Evolutionary conservation across 2,888 invertebrate genomes (phyloP).

Genomic region (Leptinotarsa peninsularis): DNA sequence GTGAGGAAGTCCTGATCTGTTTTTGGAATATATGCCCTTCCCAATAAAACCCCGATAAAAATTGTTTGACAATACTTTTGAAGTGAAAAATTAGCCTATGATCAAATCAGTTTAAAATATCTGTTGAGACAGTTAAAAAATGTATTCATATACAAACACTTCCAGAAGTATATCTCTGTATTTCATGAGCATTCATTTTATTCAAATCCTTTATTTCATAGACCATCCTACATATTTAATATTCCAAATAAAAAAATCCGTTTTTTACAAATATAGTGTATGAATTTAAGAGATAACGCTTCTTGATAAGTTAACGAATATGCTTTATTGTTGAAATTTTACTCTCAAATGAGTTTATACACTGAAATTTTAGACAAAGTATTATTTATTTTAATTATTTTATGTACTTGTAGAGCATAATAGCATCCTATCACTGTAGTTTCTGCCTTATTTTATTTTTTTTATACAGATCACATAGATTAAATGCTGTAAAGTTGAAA

Average conservation of each 20-base stretch:
- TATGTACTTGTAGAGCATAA: constrained; percentile 24
- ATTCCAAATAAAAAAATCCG: not conserved
- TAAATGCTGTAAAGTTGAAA: constrained; percentile 42
- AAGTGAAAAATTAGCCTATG: not conserved
- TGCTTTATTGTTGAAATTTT: not conserved
- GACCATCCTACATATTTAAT: not conserved
- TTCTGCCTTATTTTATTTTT: constrained; percentile 40
- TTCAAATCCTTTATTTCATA: not conserved
- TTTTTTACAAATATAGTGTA: not conserved
- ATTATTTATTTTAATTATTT: constrained; percentile 44
- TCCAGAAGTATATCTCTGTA: constrained; percentile 14
- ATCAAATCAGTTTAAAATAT: not conserved
- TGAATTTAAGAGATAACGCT: not conserved
- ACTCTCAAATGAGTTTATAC: not conserved
- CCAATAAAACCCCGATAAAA: not conserved
- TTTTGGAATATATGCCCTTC: not conserved
- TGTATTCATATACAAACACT: constrained; percentile 5
- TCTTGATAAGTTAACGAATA: not conserved
- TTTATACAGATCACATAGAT: constrained; percentile 42
- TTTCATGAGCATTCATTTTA: not conserved
- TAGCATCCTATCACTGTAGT: constrained; percentile 26
- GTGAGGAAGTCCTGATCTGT: not conserved
- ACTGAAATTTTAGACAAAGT: constrained; percentile 33
- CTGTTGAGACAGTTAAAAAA: not conserved
- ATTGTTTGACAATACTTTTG: constrained; percentile 5